Conservation (phyloP, 1,140 invertebrate genomes). For the Maniola jurtina region DNA sequence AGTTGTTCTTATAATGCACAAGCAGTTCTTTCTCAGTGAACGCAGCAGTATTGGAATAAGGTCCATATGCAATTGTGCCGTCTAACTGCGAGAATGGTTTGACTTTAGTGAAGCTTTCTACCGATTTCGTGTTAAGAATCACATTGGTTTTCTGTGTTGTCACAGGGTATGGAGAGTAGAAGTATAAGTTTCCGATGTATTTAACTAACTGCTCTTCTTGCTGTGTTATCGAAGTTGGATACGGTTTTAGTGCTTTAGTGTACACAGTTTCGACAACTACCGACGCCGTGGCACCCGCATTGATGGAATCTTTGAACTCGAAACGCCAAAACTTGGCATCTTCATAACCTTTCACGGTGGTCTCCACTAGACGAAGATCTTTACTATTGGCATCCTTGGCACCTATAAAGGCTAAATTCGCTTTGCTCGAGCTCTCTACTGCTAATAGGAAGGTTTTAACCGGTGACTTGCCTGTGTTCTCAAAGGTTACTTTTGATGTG, state of each 20-base stretch:
- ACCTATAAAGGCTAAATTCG: conserved; percentile 86
- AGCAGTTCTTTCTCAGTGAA: conserved; percentile 82
- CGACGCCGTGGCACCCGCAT: conserved; percentile 80
- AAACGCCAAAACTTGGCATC: conserved; percentile 81
- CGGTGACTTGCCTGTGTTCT: conserved; percentile 87
- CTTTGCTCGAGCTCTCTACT: conserved; percentile 82
- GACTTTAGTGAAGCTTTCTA: conserved; percentile 92
- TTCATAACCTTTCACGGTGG: conserved; percentile 77
- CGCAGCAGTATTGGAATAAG: conserved; percentile 86
- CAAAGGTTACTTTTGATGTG: conserved; percentile 86
- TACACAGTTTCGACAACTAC: conserved; percentile 88
- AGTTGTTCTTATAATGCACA: conserved; percentile 98
- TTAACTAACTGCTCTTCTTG: conserved; percentile 96
- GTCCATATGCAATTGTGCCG: conserved; percentile 90
- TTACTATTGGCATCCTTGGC: conserved; percentile 83
- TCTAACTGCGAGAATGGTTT: conserved; percentile 91
- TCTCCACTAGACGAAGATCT: conserved; percentile 81
- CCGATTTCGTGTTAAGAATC: conserved; percentile 85
- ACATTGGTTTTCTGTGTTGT: conserved; percentile 90
- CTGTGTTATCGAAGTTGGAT: conserved; percentile 93
- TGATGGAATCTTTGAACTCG: conserved; percentile 81
- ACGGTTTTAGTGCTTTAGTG: conserved; percentile 87
- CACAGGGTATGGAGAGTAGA: conserved; percentile 90
- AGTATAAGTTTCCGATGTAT: conserved; percentile 91
- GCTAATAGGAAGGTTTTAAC: conserved; percentile 86